phyloP scores from a whole-genome alignment of 2,113 vertebrate species.

The Ammodytes dubius region DNA sequence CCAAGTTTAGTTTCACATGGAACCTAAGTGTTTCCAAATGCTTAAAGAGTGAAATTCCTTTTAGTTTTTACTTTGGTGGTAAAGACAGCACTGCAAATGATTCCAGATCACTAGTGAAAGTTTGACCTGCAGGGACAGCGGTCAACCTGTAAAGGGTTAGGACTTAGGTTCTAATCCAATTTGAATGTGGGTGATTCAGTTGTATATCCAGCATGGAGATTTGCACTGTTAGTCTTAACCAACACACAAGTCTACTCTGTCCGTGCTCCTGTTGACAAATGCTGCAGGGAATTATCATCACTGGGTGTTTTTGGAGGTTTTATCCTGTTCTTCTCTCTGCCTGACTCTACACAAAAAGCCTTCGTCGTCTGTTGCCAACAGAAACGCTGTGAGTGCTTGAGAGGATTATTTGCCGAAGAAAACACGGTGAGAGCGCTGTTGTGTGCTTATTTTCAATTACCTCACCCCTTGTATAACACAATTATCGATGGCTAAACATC shows the following conservation, averaged over 20 bases:
- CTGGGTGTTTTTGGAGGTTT: conserved; percentile 14
- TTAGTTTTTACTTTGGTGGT: conserved; percentile 12
- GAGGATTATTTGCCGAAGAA: conserved; percentile 19
- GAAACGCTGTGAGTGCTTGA: conserved; percentile 9
- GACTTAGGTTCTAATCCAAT: conserved; percentile 62
- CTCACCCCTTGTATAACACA: not conserved
- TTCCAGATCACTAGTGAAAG: not conserved
- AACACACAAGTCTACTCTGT: conserved; percentile 6
- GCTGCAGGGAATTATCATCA: conserved; percentile 8
- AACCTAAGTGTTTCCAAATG: conserved; percentile 49
- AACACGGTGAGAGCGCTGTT: not conserved
- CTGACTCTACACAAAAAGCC: conserved; percentile 13
- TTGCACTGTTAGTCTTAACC: not conserved
- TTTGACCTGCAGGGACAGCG: not conserved
- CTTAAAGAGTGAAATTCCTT: conserved; percentile 15
- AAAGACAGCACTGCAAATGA: not conserved
- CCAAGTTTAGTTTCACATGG: not conserved
- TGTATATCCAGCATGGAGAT: conserved; percentile 9
- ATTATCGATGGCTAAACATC: not conserved
- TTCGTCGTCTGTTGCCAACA: conserved; percentile 39
- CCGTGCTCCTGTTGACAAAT: conserved; percentile 19
- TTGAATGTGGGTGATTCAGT: conserved; percentile 34
- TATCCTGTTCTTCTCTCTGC: conserved; percentile 22
- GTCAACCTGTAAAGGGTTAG: conserved; percentile 7
- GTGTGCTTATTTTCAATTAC: conserved; percentile 14